These are phyloP conservation scores for Acronicta alni DNA, from an alignment of 2,888 invertebrate species.

Conservation along the genomic window DNA sequence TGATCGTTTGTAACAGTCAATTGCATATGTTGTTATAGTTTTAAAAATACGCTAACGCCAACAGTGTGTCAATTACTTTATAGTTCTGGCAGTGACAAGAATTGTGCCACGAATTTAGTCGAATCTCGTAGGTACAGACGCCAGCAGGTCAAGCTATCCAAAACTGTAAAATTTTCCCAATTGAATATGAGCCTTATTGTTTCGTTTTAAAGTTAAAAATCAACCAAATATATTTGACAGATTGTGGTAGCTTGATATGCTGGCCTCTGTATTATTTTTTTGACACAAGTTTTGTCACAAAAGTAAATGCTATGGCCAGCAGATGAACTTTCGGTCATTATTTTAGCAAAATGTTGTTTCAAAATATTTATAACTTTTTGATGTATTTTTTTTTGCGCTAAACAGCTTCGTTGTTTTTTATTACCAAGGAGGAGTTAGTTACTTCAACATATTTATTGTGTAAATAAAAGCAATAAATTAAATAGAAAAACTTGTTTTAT, in stretches of 20 bases:
- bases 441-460: conserved; percentile 70
- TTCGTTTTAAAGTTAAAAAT: no score
- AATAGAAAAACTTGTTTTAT: conserved; percentile 52
- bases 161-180: no score
- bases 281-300: conserved; percentile 10
- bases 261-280: no score
- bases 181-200: no score
- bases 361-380: conserved; percentile 30
- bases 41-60: background rate
- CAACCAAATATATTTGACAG: no score
- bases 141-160: no score
- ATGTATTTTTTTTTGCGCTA: conserved; percentile 33
- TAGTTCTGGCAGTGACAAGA: no score
- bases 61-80: background rate
- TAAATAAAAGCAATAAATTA: conserved; percentile 75
- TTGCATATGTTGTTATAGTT: background rate
- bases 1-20: background rate
- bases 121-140: no score
- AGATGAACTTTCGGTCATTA: conserved; percentile 1
- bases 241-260: no score
- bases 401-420: conserved; percentile 49
- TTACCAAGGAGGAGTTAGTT: conserved; percentile 55
- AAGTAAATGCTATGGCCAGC: background rate
- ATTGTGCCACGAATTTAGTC: background rate
- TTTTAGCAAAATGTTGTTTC: conserved; percentile 1